Evolutionary conservation across 2,888 invertebrate genomes (phyloP), one percentile per base, ranked within the genome.

Genomic region (Lithophane ornitopus): DNA sequence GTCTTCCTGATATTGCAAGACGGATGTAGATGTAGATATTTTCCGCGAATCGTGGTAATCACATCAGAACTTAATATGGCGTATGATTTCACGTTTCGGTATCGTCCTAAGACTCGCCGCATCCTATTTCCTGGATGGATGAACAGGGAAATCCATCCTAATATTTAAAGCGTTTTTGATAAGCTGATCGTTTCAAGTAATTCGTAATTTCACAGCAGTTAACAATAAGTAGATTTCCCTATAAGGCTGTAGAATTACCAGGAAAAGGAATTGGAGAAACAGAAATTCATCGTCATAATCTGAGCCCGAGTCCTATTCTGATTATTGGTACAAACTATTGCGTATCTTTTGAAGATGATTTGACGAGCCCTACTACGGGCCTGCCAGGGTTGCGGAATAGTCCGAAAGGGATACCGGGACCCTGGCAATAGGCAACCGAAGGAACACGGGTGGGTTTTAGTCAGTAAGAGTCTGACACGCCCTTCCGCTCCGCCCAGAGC

Each of bases 1-100:
- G 83, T 83, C 74, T 83, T 83, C 83, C 69, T 74, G 85, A 74
- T 81, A 84, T 52, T 76, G 14, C 68, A 52, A 70, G 46, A 74
- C 65, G 63, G 46, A 69, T 77, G 58, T 67, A 46, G 44, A 59
- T 49, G 58, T 67, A 46, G 49, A 59, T 49, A 69, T 69, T 77
- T 82, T 62, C 85, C 68, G 63, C 82, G 52, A 71, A 71, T 71
- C 28, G 14, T 49, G 8, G 85, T 84, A 80, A 82, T 76, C 70
- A 49, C 67, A 78, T 85, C n/a, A 54, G 59, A 59, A 85, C 28
- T 58, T 62, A 73, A 78, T 54, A 78, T 34, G 41, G 28, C 85
- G 82, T 78, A 71, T 83, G 78, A 83, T 83, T 61, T n/a, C 44
- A 19, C 54, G 59, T 62, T 49, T 59, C 63, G 41, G 52, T 58